Base-by-base conservation (phyloP, 2,888 invertebrate genomes). In the Lamellibrachia columna region DNA sequence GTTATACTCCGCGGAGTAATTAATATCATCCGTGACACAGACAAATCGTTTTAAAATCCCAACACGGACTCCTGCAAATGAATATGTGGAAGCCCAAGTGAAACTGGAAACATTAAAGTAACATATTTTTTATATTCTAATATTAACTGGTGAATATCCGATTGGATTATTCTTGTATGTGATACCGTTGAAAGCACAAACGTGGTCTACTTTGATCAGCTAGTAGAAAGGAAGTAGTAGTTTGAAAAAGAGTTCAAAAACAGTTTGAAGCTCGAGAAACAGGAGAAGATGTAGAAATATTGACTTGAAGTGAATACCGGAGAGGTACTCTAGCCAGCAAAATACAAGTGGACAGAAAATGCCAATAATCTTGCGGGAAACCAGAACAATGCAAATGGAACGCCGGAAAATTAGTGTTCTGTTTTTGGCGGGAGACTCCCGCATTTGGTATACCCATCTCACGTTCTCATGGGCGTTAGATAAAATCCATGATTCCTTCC, bases 1-100 rank as follows among this genome's bases (percentile, higher is more conserved):
- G 95, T 92, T 95, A 94, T 7, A 95, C 93, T 40, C 95, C 91
- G 92, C 95, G 95, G 94, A 95, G 95, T 60, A 95, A 91, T 40
- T 22, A 95, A 94, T 53, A 95, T 95, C 95, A 99, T 98, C 99
- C 99, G 97, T 93, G 97, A 96, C 94, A 93, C 93, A 93, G 94
- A 93, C 90, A 52, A 91, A 53, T 28, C 3, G 52, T 75, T 75
- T 28, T 60, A 52, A 92, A 52, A 92, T 53, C 40, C 53, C 52
- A 53, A 55, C 6, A 52, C 22, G 6, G 11, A 75, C 75, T 15
- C 75, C 15, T n/a, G 75, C n/a, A 75, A 75, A 75, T 75, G 0
- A 75, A 75, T 75, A 75, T 22, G 22, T 75, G 22, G 75, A 75
- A 75, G 75, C 22, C 2, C 22, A 75, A 75, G n/a, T n/a, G 9